Evolutionary conservation across 2,888 invertebrate genomes (phyloP), one percentile per base, ranked within the genome.

Genomic region (Fragum fragum): DNA sequence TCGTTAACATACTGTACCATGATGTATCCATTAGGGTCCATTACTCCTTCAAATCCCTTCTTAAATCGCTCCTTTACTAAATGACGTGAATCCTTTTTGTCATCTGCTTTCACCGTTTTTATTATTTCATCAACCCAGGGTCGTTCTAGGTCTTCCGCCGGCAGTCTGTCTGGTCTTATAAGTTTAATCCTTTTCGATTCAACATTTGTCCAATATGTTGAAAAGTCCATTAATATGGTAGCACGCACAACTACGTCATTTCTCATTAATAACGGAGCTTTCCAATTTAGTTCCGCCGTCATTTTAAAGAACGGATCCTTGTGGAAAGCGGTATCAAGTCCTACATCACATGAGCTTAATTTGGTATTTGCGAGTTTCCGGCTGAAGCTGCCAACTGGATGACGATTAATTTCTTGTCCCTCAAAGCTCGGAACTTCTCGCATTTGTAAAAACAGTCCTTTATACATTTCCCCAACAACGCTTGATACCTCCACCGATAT

Each of bases 41-140:
- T 39, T 1, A 74, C 74, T 21, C 74, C 59, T 18, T 73, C 36
- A 32, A 75, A 82, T 9, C 85, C 85, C n/a, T 68, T 73, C 28
- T 77, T 75, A 75, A 85, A 85, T 16, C 85, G 71, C 14, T 71
- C 68, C 29, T 66, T 75, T 3, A 70, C 73, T 18, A 79, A 63
- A 9, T 75, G 39, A 57, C 76, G 69, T 47, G 53, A 73, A 29
- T 55, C 28, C 9, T 28, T 42, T n/a, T 52, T 66, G 28, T 85
- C 82, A 9, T 59, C 71, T 36, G 70, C 59, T 53, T 82, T 68
- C 0, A 76, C 66, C 6, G 79, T 77, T 39, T 72, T 81, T 9
- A 82, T 73, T 6, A 85, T 80, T 59, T 85, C 85, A 53, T 75
- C 74, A 16, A 85, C 36, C 85, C 85, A 85, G 1, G 85, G 85